Base-by-base conservation (phyloP, 2,888 invertebrate genomes). In the Hermodice carunculata region DNA sequence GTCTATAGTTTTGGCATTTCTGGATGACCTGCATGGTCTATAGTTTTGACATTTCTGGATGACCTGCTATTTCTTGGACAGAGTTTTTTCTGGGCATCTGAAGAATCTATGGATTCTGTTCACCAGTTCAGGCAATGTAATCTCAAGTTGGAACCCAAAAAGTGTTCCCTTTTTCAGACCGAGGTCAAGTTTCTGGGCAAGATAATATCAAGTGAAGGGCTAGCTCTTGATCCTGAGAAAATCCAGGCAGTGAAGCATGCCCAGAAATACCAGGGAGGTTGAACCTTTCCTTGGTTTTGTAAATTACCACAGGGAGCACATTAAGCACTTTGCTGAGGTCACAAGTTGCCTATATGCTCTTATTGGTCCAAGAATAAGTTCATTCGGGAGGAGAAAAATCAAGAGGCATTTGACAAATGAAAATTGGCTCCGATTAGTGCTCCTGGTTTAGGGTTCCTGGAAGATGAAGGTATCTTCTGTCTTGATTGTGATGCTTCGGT, bases 121-220 rank as follows among this genome's bases (percentile, higher is more conserved):
- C 2, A 54, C 19, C 24, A 68, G 5, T 60, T 73, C 17, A 29
- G 66, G 37, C 8, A 44, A 14, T 65, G 60, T 42, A 29, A 61
- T 11, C 53, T 67, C 0, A 71, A 66, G 24, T 37, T 71, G 6
- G 66, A 71, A 49, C 71, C 73, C 0, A 56, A 56, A 19, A 73
- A 71, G 42, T 74, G 72, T 53, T 44, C 53, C 0, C 32, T 73
- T 26, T 71, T 69, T 22, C 48, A 64, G 32, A 28, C 22, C 8
- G 28, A 61, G 29, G 66, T 71, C 0, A 46, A 57, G 22, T 74
- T 74, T 32, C 24, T 71, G 72, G 71, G 0, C 61, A 59, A 37
- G 19, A 66, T 19, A 61, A 66, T 4, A 56, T 52, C 11, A 37
- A 37, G 40, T 11, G 63, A 60, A 3, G 1, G n/a, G 11, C 37